These are phyloP conservation scores for Clinocottus analis DNA, from an alignment of 2,113 vertebrate species.

Conservation along the genomic window DNA sequence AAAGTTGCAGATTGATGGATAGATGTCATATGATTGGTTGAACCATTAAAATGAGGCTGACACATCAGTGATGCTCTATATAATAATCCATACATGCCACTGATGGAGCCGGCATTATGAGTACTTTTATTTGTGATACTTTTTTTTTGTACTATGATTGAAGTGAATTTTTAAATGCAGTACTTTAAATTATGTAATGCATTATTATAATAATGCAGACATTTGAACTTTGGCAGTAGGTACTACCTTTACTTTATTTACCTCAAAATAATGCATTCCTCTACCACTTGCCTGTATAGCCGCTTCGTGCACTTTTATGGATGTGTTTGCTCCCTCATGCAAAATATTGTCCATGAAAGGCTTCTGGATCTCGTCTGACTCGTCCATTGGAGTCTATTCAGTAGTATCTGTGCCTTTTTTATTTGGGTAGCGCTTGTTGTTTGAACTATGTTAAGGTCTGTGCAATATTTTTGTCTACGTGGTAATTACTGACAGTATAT, in stretches of 20 bases:
- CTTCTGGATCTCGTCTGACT: not conserved
- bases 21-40: no score
- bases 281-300: not conserved
- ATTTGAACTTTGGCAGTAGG: not conserved
- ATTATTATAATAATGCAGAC: not conserved
- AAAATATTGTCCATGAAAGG: not conserved
- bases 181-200: not conserved
- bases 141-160: not conserved
- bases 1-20: no score
- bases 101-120: not conserved
- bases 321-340: not conserved
- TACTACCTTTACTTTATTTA: not conserved
- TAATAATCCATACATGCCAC: not conserved
- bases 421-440: not conserved
- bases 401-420: not conserved
- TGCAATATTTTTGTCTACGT: slow-evolving; percentile 49
- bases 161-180: not conserved
- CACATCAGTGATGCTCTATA: not conserved
- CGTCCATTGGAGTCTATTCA: not conserved
- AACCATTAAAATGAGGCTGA: not conserved
- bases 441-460: slow-evolving; percentile 40
- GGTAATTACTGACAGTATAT: slow-evolving; percentile 33
- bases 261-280: not conserved
- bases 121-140: not conserved
- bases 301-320: not conserved